Percentiles rank a stretch among this genome's conserved stretches.
Conservation (phyloP, 2,797 vertebrate species). For the Pteropus rufus region DNA sequence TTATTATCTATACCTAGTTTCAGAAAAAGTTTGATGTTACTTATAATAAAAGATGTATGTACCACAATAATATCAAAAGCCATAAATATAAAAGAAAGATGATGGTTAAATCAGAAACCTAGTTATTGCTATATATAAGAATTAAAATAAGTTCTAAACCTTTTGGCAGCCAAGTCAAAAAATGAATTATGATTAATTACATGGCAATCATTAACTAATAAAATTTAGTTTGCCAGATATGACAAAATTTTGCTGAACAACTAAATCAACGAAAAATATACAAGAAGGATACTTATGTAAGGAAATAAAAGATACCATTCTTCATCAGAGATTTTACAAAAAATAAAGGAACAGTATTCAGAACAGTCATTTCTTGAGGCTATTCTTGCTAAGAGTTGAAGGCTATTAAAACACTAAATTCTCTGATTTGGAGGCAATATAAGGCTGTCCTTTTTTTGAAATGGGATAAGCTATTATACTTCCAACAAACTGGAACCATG, state of each 20-base stretch:
- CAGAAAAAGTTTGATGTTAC: constrained; percentile 14
- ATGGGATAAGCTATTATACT: background rate
- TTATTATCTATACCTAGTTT: background rate
- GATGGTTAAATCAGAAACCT: background rate
- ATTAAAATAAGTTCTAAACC: background rate
- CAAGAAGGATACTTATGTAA: background rate
- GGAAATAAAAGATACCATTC: background rate
- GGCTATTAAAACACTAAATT: background rate
- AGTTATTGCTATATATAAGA: background rate
- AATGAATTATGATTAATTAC: background rate
- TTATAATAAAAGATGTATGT: background rate
- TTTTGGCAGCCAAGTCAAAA: constrained; percentile 30
- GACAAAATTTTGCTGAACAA: background rate
- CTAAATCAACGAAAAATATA: background rate
- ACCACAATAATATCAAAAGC: constrained; percentile 29
- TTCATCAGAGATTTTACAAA: constrained; percentile 19
- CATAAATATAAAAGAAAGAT: constrained; percentile 23
- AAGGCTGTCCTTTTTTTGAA: background rate
- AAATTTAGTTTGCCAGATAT: background rate
- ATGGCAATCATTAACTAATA: background rate
- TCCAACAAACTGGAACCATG: background rate
- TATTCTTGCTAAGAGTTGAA: background rate
- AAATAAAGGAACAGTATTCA: background rate
- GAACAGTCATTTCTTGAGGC: background rate
- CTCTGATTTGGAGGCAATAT: background rate